Conservation (phyloP, 2,113 vertebrate species). For the Rhinopomastus cyanomelas region DNA sequence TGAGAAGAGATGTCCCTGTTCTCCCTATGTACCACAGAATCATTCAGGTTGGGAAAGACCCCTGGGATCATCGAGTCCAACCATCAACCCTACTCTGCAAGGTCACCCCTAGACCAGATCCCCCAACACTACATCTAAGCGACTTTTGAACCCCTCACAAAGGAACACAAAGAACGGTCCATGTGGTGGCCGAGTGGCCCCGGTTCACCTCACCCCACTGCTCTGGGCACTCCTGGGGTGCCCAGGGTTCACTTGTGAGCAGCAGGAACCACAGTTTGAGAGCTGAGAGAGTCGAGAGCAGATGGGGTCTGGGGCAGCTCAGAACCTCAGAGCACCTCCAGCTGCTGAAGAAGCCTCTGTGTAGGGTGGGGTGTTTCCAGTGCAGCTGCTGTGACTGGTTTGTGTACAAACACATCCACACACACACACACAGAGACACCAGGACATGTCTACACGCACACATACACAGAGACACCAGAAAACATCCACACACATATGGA, state of each 20-base stretch:
- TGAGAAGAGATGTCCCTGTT: neutral
- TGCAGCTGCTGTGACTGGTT: neutral
- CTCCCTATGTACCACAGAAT: no score
- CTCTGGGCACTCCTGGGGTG: neutral
- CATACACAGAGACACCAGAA: no score
- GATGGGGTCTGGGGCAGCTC: neutral
- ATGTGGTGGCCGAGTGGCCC: neutral
- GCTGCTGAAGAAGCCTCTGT: neutral
- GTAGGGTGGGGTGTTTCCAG: neutral
- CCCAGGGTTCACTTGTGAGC: neutral
- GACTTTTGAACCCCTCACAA: no score
- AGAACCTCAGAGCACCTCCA: neutral
- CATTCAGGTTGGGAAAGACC: no score
- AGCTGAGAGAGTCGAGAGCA: accelerated
- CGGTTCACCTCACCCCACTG: neutral
- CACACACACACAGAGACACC: no score
- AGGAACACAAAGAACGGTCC: no score
- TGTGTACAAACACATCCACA: neutral
- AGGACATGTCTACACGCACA: no score
- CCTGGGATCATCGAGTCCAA: no score
- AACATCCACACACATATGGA: no score
- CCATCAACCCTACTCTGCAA: no score
- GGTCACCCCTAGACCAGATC: no score
- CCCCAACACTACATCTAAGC: no score
- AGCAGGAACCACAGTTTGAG: neutral